Base-by-base conservation (phyloP, 2,797 vertebrate genomes). In the Netta rufina region DNA sequence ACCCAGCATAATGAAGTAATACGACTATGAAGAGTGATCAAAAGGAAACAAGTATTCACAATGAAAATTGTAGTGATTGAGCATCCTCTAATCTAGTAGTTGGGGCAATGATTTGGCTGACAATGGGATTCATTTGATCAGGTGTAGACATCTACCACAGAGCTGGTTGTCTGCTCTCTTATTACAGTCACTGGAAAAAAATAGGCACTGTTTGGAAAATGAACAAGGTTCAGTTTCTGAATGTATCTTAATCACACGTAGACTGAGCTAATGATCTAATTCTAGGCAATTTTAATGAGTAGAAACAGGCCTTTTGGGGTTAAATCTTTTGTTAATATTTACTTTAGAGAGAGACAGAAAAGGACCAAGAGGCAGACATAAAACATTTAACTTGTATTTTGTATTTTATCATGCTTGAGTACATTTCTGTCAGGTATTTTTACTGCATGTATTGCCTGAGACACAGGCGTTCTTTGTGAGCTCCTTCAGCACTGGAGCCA, bases 261-360 rank as follows among this genome's bases (percentile, higher is more conserved):
- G 74, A 65, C 33, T 39, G 33, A 92, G 21, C 41, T 92, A 84
- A 87, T 72, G 41, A 79, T 33, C 54, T 91, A 92, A 93, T 76
- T 85, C 65, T 73, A 73, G 13, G 71, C 70, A 84, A 76, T 90
- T 92, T 96, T 89, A 89, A 84, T 84, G 67, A 90, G 58, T 41
- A 87, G 84, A 87, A 93, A 84, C 28, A 90, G 56, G 24, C 71
- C n/a, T 73, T 96, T 89, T 57, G 39, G 19, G 53, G 7, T 79
- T 38, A 90, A 93, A 73, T 51, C 8, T 22, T 89, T 74, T 92
- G 67, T 45, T 53, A 89, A 18, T 67, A 36, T 74, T 93, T 92
- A 39, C 62, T 84, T 65, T 67, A 79, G 71, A 85, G 4, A 61
- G n/a, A 80, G 36, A 47, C 21, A 89, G 53, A 65, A 87, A 77